These are phyloP conservation scores for Apamea epomidion DNA, from an alignment of 2,888 invertebrate species.

Conservation along the genomic window DNA sequence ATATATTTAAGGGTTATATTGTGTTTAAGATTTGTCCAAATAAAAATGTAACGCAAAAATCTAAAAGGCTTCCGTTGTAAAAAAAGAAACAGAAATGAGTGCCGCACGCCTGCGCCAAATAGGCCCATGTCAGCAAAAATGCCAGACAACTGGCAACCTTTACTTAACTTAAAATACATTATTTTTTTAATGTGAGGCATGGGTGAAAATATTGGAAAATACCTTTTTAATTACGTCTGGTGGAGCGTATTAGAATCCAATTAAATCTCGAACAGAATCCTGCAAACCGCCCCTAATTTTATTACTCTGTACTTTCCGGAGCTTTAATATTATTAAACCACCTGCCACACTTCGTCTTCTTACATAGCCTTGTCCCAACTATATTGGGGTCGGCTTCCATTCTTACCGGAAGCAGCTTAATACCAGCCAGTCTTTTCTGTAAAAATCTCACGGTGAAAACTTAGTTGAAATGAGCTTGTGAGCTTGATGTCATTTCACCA, in stretches of 20 bases:
- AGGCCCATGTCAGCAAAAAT: not conserved
- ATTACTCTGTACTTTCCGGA: not conserved
- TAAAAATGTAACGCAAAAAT: not conserved
- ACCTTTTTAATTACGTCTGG: not conserved
- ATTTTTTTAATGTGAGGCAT: not conserved
- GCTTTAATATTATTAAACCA: not conserved
- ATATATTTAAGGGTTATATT: too few species aligned
- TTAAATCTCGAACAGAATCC: slow-evolving; percentile 2
- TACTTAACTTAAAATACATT: too few species aligned
- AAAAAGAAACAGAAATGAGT: not conserved
- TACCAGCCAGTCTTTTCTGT: too few species aligned
- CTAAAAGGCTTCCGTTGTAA: not conserved
- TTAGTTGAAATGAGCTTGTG: too few species aligned
- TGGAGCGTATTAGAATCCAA: not conserved
- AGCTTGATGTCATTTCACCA: too few species aligned
- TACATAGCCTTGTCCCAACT: not conserved
- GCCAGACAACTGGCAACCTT: not conserved
- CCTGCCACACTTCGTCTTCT: not conserved
- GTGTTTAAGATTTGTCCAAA: too few species aligned
- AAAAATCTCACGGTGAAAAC: too few species aligned
- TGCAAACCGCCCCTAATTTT: not conserved
- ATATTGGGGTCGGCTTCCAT: not conserved
- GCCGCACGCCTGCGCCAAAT: not conserved
- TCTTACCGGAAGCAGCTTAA: not conserved
- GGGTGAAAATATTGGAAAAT: not conserved